phyloP scores from a whole-genome alignment of 2,113 vertebrate species.

The Prietella phreatophila region DNA sequence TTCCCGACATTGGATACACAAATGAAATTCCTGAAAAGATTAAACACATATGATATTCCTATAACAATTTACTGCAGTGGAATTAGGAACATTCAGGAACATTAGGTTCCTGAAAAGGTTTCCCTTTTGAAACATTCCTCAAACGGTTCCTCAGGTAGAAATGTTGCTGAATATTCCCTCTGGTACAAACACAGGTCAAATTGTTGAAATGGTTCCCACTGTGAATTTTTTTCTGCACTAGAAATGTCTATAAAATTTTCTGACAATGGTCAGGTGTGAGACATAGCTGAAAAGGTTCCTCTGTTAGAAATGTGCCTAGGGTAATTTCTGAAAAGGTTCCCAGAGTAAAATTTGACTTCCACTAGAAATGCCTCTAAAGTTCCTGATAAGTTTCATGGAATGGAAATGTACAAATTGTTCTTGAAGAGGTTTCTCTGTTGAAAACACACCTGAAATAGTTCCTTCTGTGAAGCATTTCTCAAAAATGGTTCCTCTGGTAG shows the following conservation, averaged over 20 bases:
- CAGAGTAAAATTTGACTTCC: not conserved
- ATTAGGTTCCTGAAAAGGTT: not conserved
- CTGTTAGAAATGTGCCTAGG: not conserved
- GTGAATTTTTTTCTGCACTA: not conserved
- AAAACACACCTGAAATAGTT: not conserved
- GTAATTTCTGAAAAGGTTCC: not conserved
- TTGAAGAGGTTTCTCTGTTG: not conserved
- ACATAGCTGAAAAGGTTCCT: not conserved
- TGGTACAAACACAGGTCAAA: not conserved
- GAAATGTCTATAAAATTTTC: not conserved
- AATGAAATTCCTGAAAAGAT: not conserved
- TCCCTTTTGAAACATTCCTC: not conserved
- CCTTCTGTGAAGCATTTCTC: not conserved
- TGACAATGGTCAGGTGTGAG: not conserved
- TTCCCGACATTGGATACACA: not conserved
- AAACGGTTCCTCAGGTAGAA: not conserved
- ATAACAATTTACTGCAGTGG: not conserved
- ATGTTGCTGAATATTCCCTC: not conserved
- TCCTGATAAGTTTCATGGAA: not conserved
- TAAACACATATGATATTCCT: not conserved
- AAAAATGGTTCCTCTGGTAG: not conserved
- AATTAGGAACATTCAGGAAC: not conserved
- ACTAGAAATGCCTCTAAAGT: not conserved
- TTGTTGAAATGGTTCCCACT: not conserved
- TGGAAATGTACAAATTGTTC: not conserved